Percentiles rank a stretch among this genome's conserved stretches.
Evolutionary conservation across 2,888 invertebrate genomes (phyloP).

Genomic region (Mythimna impura): DNA sequence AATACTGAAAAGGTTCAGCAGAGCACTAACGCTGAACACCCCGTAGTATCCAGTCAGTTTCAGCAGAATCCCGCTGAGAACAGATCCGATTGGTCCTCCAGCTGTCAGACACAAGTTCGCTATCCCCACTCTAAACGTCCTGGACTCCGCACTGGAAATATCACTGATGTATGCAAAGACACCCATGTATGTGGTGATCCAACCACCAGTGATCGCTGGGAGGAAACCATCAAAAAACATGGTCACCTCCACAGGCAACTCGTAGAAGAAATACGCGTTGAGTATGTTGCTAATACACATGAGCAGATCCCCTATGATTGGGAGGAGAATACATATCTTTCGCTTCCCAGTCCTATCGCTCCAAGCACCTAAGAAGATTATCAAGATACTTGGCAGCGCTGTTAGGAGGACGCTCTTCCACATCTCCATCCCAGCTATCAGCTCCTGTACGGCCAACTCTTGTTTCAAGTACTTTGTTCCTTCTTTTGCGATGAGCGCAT

Average conservation of each 20-base stretch:
- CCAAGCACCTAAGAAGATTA: conserved; percentile 91
- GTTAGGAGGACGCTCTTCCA: conserved; percentile 90
- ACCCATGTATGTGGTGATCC: conserved; percentile 90
- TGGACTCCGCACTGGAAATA: conserved; percentile 87
- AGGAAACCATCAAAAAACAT: conserved; percentile 89
- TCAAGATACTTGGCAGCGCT: conserved; percentile 88
- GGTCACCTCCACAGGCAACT: conserved; percentile 88
- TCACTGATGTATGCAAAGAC: conserved; percentile 91
- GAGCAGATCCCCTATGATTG: conserved; percentile 88
- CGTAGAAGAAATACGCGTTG: conserved; percentile 89
- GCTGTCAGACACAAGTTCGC: conserved; percentile 84
- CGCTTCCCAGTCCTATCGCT: conserved; percentile 90
- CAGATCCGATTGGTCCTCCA: conserved; percentile 83
- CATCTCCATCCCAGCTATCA: conserved; percentile 89
- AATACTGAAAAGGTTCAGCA: conserved; percentile 83
- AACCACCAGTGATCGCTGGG: conserved; percentile 89
- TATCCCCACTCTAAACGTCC: conserved; percentile 91
- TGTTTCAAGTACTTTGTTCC: conserved; percentile 91
- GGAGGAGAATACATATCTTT: conserved; percentile 90
- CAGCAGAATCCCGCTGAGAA: conserved; percentile 83
- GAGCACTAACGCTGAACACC: conserved; percentile 83
- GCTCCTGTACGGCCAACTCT: conserved; percentile 91
- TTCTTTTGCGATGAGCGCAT: conserved; percentile 93
- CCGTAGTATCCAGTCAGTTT: conserved; percentile 88
- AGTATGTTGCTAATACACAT: conserved; percentile 87